phyloP scores from a whole-genome alignment of 2,797 vertebrate genomes.

The Poecilia wingei region DNA sequence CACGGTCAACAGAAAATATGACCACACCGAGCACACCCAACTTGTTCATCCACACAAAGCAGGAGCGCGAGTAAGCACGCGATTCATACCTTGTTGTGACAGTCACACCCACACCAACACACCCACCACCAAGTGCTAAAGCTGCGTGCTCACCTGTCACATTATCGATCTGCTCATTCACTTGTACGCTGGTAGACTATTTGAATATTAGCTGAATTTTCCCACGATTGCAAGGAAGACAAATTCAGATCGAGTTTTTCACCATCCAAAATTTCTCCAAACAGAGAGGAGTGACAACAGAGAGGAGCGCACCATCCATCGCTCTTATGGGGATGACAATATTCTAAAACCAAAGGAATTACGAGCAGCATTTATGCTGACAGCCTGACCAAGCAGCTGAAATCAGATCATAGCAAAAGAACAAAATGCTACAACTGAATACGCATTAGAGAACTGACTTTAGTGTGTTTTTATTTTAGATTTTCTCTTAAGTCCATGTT shows the following conservation, averaged over 20 bases:
- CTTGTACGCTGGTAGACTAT: background rate
- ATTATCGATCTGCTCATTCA: too few relatives aligned
- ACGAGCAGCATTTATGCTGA: background rate
- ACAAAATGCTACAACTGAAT: background rate
- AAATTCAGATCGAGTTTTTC: background rate
- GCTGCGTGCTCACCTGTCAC: too few relatives aligned
- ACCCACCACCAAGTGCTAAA: too few relatives aligned
- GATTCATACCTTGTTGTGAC: too few relatives aligned
- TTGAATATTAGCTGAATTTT: background rate
- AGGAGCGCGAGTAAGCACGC: too few relatives aligned
- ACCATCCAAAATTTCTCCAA: background rate
- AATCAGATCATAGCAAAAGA: background rate
- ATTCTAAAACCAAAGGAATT: background rate
- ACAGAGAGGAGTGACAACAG: background rate
- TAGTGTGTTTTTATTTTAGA: background rate
- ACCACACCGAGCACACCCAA: too few relatives aligned
- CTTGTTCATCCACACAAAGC: too few relatives aligned
- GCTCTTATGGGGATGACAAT: background rate
- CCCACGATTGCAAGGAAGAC: background rate
- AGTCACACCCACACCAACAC: too few relatives aligned
- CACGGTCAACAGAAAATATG: too few relatives aligned
- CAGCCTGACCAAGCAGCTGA: background rate
- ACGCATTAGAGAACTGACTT: background rate
- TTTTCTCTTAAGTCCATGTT: background rate
- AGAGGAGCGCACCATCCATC: background rate